Base-by-base conservation (phyloP, 2,888 invertebrate genomes). In the Caenorhabditis sp. region DNA sequence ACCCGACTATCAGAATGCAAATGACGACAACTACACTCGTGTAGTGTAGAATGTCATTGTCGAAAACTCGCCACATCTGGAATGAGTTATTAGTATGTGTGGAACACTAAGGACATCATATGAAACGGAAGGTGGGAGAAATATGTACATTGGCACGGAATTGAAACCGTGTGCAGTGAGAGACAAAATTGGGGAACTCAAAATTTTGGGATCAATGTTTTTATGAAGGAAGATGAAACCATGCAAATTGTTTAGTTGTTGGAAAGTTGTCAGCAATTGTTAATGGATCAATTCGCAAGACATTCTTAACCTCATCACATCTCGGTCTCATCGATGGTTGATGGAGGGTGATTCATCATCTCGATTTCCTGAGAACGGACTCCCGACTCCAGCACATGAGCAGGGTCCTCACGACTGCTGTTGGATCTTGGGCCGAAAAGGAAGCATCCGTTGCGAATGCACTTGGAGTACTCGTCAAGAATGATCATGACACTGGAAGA, bases 1-100 rank as follows among this genome's bases (percentile, higher is more conserved):
- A 76, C 76, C 69, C 24, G 6, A 69, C 28, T 14, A 69, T 58
- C 6, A 77, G 22, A 7, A 22, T 19, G 61, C 61, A 61, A 16
- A 69, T 26, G 16, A 69, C 6, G 16, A 68, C 26, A 4, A 76
- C 76, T n/a, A 76, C 47, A n/a, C 54, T 26, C 19, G 61, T 19
- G n/a, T 68, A 77, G 31, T 69, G 61, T 19, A 63, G 8, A 14
- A 61, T 59, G 2, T 68, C 49, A 41, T 68, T 16, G 31, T 31
- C 31, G 68, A 22, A 38, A 6, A 77, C 19, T 12, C 38, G n/a
- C 10, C 24, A 28, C 51, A 61, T 61, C 61, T 49, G 26, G 38
- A 47, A 19, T 10, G 22, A 26, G 28, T 41, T n/a, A n/a, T 56
- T 24, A 70, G 16, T n/a, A 26, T 22, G n/a, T 12, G 16, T 14